Conservation (phyloP, 2,797 vertebrate genomes). For the Betta splendens region DNA sequence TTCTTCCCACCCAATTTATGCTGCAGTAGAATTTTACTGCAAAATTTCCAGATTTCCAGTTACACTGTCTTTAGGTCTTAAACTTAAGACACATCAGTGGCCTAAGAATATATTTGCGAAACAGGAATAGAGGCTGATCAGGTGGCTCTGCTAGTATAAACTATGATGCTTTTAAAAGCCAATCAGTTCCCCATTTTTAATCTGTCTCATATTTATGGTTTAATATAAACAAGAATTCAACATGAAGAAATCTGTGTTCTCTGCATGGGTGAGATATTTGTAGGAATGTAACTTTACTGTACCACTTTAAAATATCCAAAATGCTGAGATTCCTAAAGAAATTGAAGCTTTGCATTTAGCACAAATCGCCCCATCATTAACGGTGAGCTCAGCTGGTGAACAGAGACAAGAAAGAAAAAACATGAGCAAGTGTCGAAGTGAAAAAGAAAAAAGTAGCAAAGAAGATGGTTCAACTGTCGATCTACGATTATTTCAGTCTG, state of each 20-base stretch:
- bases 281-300: constrained; percentile 8
- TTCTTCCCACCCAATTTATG: constrained; percentile 10
- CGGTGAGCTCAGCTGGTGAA: constrained; percentile 32
- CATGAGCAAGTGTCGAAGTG: neutral
- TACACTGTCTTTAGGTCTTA: neutral
- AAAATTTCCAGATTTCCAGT: constrained; percentile 35
- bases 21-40: constrained; percentile 68
- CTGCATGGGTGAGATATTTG: constrained; percentile 13
- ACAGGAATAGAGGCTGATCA: constrained; percentile 9
- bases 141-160: constrained; percentile 2
- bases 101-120: neutral
- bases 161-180: constrained; percentile 14
- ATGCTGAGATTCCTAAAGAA: constrained; percentile 41
- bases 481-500: constrained; percentile 10
- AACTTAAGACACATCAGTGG: neutral
- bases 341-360: constrained; percentile 30
- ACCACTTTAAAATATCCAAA: constrained; percentile 19
- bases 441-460: neutral
- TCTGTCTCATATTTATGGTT: neutral
- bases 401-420: neutral
- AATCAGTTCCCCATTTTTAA: neutral
- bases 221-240: constrained; percentile 17
- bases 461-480: constrained; percentile 5
- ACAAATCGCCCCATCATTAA: neutral
- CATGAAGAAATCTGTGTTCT: neutral